These are phyloP conservation scores for Lithosia quadra DNA, from an alignment of 2,888 invertebrate species.

Conservation along the genomic window DNA sequence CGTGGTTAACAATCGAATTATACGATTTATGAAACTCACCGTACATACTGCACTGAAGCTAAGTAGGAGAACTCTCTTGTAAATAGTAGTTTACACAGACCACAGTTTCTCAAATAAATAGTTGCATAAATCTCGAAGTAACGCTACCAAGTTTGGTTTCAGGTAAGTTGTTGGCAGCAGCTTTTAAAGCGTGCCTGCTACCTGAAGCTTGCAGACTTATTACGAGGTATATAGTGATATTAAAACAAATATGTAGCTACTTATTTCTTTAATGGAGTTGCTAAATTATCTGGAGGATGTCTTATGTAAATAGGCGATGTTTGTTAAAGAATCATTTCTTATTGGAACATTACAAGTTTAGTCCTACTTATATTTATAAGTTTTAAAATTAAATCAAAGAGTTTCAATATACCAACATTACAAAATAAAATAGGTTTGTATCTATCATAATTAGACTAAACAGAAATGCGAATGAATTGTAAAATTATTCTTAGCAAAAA, in stretches of 20 bases:
- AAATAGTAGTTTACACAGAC: constrained; percentile 10
- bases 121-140: constrained; percentile 34
- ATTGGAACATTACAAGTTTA: background rate
- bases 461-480: background rate
- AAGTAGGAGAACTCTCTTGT: background rate
- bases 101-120: constrained; percentile 32
- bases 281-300: background rate
- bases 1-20: background rate
- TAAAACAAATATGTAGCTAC: constrained; percentile 1
- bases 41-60: background rate
- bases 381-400: too few relatives aligned
- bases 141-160: constrained; percentile 25
- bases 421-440: background rate
- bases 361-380: too few relatives aligned
- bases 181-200: constrained; percentile 18
- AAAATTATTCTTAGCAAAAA: too few relatives aligned
- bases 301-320: background rate
- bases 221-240: background rate
- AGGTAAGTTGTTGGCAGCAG: constrained; percentile 18
- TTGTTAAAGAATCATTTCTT: background rate
- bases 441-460: background rate
- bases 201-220: background rate
- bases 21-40: background rate
- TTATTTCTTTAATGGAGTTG: constrained; percentile 1
- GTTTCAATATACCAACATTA: background rate